phyloP scores from a whole-genome alignment of 2,888 invertebrate genomes.

The Polyommatus iphigenia region DNA sequence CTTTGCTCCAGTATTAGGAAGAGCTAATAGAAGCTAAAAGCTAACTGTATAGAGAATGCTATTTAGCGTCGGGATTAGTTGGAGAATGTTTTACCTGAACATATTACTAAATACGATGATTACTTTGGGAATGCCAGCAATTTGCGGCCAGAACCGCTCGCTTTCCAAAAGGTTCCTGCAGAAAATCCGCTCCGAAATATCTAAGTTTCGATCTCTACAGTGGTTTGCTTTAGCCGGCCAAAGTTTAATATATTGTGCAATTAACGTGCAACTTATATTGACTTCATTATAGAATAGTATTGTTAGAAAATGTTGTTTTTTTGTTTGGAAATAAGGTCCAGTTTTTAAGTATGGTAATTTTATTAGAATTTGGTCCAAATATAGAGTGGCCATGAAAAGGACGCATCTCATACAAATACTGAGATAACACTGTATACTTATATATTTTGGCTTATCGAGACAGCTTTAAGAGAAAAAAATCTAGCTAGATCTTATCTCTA shows the following conservation, averaged over 20 bases:
- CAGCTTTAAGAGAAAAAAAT: too few relatives aligned
- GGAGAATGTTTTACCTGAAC: slow-evolving; percentile 33
- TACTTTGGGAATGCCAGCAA: slow-evolving; percentile 37
- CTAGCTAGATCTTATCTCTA: too few relatives aligned
- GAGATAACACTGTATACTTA: too few relatives aligned
- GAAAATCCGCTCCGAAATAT: slow-evolving; percentile 35
- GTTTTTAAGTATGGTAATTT: too few relatives aligned
- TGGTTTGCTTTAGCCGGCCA: slow-evolving; percentile 11
- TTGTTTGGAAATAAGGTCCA: too few relatives aligned
- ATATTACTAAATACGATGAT: slow-evolving; percentile 38
- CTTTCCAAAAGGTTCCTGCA: slow-evolving; percentile 40
- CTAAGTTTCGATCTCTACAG: slow-evolving; percentile 25
- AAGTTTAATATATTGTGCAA: not conserved
- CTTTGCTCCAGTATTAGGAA: not conserved
- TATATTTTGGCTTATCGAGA: too few relatives aligned
- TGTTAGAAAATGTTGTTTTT: too few relatives aligned
- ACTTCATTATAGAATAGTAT: too few relatives aligned
- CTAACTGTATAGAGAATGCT: slow-evolving; percentile 4
- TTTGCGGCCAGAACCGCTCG: slow-evolving; percentile 37
- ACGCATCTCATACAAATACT: too few relatives aligned
- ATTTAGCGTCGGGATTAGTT: slow-evolving; percentile 24
- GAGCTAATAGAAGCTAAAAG: slow-evolving; percentile 29
- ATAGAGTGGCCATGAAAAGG: too few relatives aligned
- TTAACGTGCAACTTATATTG: too few relatives aligned
- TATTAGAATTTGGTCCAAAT: too few relatives aligned